Conservation (phyloP, 2,888 invertebrate genomes). For the Tetragnatha montana region DNA sequence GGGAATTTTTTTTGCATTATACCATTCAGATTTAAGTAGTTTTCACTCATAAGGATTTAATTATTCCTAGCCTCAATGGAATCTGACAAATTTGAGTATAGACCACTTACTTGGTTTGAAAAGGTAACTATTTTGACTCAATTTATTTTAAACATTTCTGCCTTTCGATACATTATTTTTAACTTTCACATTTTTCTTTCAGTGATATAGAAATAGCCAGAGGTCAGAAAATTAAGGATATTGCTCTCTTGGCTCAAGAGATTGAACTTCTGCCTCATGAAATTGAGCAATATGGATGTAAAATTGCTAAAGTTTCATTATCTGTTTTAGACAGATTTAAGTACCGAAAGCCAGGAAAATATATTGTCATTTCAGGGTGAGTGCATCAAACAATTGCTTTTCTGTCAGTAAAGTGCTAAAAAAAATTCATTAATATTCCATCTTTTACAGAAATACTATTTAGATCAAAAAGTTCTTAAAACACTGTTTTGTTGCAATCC, state of each 20-base stretch:
- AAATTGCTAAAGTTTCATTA: conserved; percentile 94
- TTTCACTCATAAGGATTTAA: background rate
- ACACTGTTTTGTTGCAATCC: too few relatives aligned
- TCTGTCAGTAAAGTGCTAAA: too few relatives aligned
- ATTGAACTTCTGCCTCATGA: conserved; percentile 88
- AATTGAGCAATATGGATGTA: conserved; percentile 91
- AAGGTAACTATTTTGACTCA: background rate
- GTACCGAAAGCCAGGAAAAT: conserved; percentile 86
- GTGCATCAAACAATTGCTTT: conserved; percentile 72
- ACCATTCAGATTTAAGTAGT: background rate
- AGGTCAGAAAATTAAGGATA: conserved; percentile 90
- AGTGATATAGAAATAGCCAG: conserved; percentile 92
- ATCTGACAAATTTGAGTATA: background rate
- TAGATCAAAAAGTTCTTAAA: too few relatives aligned
- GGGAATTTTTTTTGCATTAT: background rate
- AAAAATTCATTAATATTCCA: too few relatives aligned
- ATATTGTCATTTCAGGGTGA: conserved; percentile 95
- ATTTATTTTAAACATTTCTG: background rate
- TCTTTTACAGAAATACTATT: too few relatives aligned
- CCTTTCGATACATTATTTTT: background rate
- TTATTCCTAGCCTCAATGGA: background rate
- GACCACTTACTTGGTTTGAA: background rate
- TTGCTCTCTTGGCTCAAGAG: conserved; percentile 85
- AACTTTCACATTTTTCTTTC: conserved; percentile 77
- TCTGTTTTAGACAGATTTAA: conserved; percentile 85